These are phyloP conservation scores for Muschampia plurimacula DNA, from an alignment of 2,888 invertebrate genomes.

Conservation along the genomic window DNA sequence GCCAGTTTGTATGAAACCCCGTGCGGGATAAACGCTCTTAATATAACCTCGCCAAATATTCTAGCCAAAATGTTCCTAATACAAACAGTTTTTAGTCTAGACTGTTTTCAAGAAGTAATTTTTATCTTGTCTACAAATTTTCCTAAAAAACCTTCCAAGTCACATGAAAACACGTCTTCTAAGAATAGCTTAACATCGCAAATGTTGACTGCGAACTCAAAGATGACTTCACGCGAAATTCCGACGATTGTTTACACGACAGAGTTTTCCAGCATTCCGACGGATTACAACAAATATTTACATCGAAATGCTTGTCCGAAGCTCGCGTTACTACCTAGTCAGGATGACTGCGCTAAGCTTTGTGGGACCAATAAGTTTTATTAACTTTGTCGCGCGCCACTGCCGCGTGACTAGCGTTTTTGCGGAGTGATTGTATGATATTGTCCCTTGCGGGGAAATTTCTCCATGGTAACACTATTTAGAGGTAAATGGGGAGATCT, in stretches of 20 bases:
- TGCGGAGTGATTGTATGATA: constrained; percentile 11
- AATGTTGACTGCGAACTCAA: not conserved
- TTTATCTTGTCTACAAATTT: not conserved
- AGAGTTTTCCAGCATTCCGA: constrained; percentile 15
- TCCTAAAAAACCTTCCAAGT: not conserved
- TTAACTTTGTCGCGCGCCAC: constrained; percentile 49
- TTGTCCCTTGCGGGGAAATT: constrained; percentile 2
- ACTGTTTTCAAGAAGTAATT: not conserved
- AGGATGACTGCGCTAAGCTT: constrained; percentile 45
- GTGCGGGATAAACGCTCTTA: too few species aligned
- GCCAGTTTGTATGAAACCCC: too few species aligned
- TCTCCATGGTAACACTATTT: not conserved
- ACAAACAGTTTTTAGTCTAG: too few species aligned
- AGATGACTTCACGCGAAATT: constrained; percentile 16
- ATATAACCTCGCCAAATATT: too few species aligned
- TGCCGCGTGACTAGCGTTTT: constrained; percentile 27
- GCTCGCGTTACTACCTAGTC: constrained; percentile 41
- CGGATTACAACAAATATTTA: constrained; percentile 19
- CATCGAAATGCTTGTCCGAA: constrained; percentile 21
- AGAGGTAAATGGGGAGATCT: not conserved
- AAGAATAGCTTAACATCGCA: constrained; percentile 1
- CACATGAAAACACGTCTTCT: not conserved
- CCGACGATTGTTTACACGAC: constrained; percentile 6
- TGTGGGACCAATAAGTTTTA: constrained; percentile 48
- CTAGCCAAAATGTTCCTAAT: too few species aligned